Evolutionary conservation across 2,888 invertebrate species (phyloP), one percentile per base, ranked within the genome.

Genomic region (Cryptops parisi): DNA sequence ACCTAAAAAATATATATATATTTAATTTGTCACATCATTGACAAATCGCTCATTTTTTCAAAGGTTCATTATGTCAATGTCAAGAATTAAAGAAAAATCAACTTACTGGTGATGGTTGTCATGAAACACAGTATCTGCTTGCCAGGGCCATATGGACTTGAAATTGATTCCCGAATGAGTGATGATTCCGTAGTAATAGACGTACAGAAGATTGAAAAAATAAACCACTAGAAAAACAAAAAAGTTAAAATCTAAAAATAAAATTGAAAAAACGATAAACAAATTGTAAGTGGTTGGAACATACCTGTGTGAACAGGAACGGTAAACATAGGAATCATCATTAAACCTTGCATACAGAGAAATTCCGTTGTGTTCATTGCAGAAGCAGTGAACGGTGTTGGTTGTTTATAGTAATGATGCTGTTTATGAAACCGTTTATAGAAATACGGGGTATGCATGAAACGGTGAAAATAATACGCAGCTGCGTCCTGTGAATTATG

Each of bases 81-180:
- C 6, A 17, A 41, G 6, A 41, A 41, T n/a, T 21, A 41, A 41
- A 15, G 9, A 17, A 17, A 12, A 5, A 12, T 41, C 25, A 6
- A 47, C 59, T 54, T 59, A 82, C 69, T 82, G 80, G 61, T 83
- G 84, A 59, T 84, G 84, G 62, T 82, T 77, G 64, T 83, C 84
- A 60, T 84, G 83, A 69, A 82, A 83, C 56, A 79, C 78, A 0
- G 79, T 78, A 59, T 80, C 78, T 0, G 82, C 82, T 67, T 82
- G 81, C 81, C 81, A 81, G 27, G 65, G 65, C 82, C 82, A 82
- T 47, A 73, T 71, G 0, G 79, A 70, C 64, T 80, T 81, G 68
- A 83, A 81, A 67, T 79, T 77, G 59, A 83, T 75, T 22, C 83
- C 83, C 0, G 82, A 82, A 68, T 84, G 84, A 66, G 81, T 81